Conservation (phyloP, 1,140 invertebrate genomes). For the Choristoneura fumiferana region DNA sequence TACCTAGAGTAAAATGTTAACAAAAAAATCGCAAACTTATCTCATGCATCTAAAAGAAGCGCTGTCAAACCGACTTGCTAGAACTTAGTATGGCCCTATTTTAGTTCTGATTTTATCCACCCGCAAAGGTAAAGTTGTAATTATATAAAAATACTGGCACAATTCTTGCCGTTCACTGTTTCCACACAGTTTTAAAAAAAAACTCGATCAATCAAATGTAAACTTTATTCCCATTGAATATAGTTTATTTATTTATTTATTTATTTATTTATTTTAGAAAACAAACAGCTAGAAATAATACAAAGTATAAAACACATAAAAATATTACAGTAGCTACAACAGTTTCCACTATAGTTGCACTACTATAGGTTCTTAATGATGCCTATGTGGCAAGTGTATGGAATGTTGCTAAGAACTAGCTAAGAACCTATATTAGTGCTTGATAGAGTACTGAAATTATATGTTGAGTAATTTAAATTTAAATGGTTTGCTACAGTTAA, state of each 20-base stretch:
- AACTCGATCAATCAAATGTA: constrained; percentile 13
- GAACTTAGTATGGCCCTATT: neutral
- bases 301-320: too few species aligned
- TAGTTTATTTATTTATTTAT: too few species aligned
- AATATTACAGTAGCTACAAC: too few species aligned
- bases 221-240: neutral
- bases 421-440: neutral
- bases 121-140: neutral
- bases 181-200: constrained; percentile 4
- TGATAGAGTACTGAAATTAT: neutral
- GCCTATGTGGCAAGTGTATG: constrained; percentile 4
- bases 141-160: neutral
- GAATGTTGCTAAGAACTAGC: constrained; percentile 10
- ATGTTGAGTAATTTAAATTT: neutral
- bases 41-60: neutral
- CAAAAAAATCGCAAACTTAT: constrained; percentile 9
- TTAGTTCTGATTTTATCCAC: neutral
- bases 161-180: constrained; percentile 14
- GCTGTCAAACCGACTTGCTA: neutral
- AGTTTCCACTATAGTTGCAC: too few species aligned
- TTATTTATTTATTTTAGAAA: too few species aligned
- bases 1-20: neutral
- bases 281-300: too few species aligned
- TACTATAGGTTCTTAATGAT: too few species aligned
- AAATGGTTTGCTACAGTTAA: neutral